Percentiles rank a stretch among this genome's conserved stretches.
Evolutionary conservation across 2,797 vertebrate species (phyloP).

Genomic region (Emys orbicularis): DNA sequence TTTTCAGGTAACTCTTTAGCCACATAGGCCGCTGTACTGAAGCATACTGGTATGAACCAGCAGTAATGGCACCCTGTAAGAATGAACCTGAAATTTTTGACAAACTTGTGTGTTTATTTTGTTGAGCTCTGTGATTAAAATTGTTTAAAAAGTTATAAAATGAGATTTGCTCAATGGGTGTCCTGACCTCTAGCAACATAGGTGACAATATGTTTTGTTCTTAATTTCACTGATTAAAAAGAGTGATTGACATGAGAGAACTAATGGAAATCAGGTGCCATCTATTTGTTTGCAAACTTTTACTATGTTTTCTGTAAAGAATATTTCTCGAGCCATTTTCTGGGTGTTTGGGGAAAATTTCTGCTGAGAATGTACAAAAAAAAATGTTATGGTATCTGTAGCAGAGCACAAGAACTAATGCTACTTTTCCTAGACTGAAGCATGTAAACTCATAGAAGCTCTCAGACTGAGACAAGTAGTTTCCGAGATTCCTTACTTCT

Average conservation of each 20-base stretch:
- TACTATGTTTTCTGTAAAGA: conserved; percentile 26
- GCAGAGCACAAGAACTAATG: not conserved
- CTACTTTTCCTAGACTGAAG: conserved; percentile 41
- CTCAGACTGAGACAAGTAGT: not conserved
- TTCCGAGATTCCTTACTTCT: conserved; percentile 24
- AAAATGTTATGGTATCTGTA: not conserved
- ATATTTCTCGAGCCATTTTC: conserved; percentile 11
- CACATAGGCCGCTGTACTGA: conserved; percentile 71
- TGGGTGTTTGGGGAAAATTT: conserved; percentile 27
- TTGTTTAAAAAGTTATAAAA: conserved; percentile 61
- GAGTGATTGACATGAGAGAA: not conserved
- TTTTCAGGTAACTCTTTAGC: conserved; percentile 73
- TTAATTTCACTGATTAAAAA: conserved; percentile 31
- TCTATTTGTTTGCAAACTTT: conserved; percentile 49
- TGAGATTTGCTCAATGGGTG: conserved; percentile 50
- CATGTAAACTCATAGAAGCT: conserved; percentile 5
- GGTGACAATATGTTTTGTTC: conserved; percentile 39
- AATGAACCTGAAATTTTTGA: conserved; percentile 68
- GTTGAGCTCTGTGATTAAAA: conserved; percentile 63
- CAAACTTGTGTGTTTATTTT: conserved; percentile 53
- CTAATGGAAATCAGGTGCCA: conserved; percentile 60
- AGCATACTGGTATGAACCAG: conserved; percentile 69
- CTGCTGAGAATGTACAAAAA: conserved; percentile 24
- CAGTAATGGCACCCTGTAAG: conserved; percentile 65
- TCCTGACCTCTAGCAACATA: conserved; percentile 58